Evolutionary conservation across 2,113 vertebrate species (phyloP), one percentile per base, ranked within the genome.

Genomic region (Eolophus roseicapilla): DNA sequence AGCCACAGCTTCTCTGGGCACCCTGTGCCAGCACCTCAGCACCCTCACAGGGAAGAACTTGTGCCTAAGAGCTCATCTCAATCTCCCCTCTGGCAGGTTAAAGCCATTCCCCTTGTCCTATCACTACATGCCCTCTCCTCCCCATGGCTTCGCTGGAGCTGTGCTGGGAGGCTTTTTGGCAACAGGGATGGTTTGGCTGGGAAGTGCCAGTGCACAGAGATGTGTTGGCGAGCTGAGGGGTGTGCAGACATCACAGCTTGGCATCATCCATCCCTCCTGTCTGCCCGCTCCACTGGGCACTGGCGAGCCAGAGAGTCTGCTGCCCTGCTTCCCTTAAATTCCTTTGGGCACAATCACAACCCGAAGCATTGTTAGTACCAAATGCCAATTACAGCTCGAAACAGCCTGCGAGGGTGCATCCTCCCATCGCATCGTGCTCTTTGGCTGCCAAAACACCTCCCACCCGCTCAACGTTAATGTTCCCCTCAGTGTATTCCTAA

Each of bases 201-300:
- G 44, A 50, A 55, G 64, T 4, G 23, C 33, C 6, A 4, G 68
- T 17, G 55, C 3, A 0, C 16, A 1, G 37, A 1, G 37, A 49
- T 3, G 31, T 2, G 1, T 12, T 2, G 1, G 10, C 0, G 1
- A 76, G 85, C 31, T 18, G 10, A 35, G 39, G 33, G 39, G 27
- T 50, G 35, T 67, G 52, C 3, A 11, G 28, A 31, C n/a, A 47
- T 25, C 41, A 9, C 10, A 3, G 19, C 35, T 65, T 55, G 65
- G 79, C 71, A 20, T 75, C 65, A 11, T 1, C 50, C 67, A 24
- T 28, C 12, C 2, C 73, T 86, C 28, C 35, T 33, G 17, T 46
- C n/a, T 31, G 41, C 44, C 81, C 7, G 3, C 27, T 55, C 62
- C 0, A 1, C 70, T 27, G 31, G 59, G 23, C 4, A 2, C 82